phyloP scores from a whole-genome alignment of 2,888 invertebrate genomes.

The Sarcophaga caerulescens region DNA sequence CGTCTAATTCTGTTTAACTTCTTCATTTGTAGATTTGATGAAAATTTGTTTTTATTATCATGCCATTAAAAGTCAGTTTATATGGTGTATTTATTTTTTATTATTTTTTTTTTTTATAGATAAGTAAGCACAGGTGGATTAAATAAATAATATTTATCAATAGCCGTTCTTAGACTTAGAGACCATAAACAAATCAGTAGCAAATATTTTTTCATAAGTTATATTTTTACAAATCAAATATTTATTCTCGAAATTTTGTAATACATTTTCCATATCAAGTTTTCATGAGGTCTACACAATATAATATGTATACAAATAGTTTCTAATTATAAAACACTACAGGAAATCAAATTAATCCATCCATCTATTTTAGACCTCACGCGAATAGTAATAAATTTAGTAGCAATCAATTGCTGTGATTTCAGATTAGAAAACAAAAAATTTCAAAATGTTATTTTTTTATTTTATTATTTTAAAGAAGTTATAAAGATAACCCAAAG shows the following conservation, averaged over 20 bases:
- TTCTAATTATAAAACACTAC: neutral
- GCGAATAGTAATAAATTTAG: neutral
- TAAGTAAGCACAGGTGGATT: neutral
- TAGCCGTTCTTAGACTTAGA: neutral
- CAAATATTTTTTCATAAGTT: no score
- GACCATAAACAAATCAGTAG: neutral
- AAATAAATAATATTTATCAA: neutral
- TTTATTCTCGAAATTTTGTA: no score
- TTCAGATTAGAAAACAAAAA: neutral
- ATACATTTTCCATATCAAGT: no score
- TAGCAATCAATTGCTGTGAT: neutral
- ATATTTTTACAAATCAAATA: no score
- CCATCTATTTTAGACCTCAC: neutral
- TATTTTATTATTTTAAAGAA: no score
- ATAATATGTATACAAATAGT: no score
- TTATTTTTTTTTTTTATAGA: neutral
- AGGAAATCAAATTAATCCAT: neutral
- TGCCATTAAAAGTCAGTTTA: no score
- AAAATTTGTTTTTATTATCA: no score
- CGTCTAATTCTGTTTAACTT: no score
- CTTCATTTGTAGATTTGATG: no score
- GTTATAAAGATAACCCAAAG: conserved; percentile 9
- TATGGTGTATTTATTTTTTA: neutral
- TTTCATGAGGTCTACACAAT: no score
- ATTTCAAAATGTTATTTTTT: neutral